Evolutionary conservation across 2,888 invertebrate species (phyloP).

Genomic region (Hanleya hanleyi): DNA sequence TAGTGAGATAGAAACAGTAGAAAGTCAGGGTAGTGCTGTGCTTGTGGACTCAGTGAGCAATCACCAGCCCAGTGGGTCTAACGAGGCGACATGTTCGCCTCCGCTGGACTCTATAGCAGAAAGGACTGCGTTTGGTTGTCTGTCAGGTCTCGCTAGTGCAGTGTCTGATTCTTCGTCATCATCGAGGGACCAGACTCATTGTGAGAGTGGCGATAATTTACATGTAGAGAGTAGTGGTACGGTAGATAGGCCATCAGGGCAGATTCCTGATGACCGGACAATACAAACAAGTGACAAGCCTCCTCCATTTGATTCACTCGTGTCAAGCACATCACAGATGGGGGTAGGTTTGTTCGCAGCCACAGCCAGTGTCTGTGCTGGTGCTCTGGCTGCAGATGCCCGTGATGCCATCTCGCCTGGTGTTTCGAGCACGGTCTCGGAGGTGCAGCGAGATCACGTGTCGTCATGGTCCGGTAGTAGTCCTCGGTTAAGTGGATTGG

Average conservation of each 20-base stretch:
- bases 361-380: background rate
- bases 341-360: background rate
- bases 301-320: background rate
- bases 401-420: background rate
- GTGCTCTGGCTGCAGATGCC: background rate
- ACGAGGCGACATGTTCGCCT: background rate
- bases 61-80: background rate
- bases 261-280: background rate
- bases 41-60: background rate
- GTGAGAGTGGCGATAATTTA: conserved; percentile 4
- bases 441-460: background rate
- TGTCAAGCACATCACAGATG: background rate
- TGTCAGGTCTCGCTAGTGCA: background rate
- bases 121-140: background rate
- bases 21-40: background rate
- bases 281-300: background rate
- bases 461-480: background rate
- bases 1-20: background rate
- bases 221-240: background rate
- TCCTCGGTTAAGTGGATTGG: background rate
- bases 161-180: background rate
- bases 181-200: background rate
- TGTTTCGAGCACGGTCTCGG: background rate
- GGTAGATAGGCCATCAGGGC: background rate
- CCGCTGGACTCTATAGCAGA: background rate